A percentile compares a stretch with the other conserved stretches of the same genome.
Conservation (phyloP, 2,888 invertebrate genomes). For the Xanthorhoe designata region DNA sequence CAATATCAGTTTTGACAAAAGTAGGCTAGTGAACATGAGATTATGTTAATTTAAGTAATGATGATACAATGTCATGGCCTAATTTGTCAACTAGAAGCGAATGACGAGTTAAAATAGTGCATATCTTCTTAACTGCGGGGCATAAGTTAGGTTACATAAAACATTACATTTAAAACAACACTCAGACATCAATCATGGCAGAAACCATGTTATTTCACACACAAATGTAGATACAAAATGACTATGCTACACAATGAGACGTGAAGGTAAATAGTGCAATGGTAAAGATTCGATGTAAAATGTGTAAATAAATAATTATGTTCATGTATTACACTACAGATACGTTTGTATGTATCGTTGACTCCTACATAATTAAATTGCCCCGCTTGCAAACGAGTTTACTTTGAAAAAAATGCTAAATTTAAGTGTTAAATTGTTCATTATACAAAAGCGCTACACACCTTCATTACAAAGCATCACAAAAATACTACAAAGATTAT, state of each 20-base stretch:
- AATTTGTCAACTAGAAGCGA: constrained; percentile 48
- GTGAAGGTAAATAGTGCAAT: constrained; percentile 24
- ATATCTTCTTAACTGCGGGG: constrained; percentile 12
- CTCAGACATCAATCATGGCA: constrained; percentile 8
- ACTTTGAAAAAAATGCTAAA: constrained; percentile 45
- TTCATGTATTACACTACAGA: constrained; percentile 16
- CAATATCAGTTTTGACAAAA: constrained; percentile 32
- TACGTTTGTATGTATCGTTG: constrained; percentile 14
- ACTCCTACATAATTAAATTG: constrained; percentile 12
- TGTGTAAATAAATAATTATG: constrained; percentile 29
- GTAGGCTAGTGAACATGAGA: constrained; percentile 22
- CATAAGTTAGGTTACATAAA: constrained; percentile 5
- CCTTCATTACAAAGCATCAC: constrained; percentile 68
- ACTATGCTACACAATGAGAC: constrained; percentile 28
- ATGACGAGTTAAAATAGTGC: constrained; percentile 40
- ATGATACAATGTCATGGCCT: constrained; percentile 51
- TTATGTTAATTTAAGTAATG: constrained; percentile 4
- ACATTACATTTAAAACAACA: constrained; percentile 14
- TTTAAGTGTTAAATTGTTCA: constrained; percentile 48
- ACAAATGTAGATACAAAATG: constrained; percentile 32
- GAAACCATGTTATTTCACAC: constrained; percentile 17
- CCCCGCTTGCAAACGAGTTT: constrained; percentile 13
- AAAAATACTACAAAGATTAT: constrained; percentile 77
- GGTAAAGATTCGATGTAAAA: constrained; percentile 24
- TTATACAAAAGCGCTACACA: constrained; percentile 61